Conservation (phyloP, 2,888 invertebrate genomes). For the Diploptera punctata region DNA sequence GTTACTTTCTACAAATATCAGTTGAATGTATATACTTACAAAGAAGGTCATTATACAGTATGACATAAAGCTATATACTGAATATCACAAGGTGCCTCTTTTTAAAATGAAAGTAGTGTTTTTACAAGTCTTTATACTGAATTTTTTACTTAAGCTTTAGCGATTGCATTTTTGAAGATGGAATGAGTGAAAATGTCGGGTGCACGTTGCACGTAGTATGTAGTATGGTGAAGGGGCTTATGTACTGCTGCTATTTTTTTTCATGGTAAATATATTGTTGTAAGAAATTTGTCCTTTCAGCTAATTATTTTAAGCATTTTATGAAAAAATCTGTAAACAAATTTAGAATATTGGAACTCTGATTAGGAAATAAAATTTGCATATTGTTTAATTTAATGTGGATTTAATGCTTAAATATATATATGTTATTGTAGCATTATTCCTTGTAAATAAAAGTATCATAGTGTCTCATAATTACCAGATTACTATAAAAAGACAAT, state of each 20-base stretch:
- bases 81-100: neutral
- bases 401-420: neutral
- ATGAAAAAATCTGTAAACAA: neutral
- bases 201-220: slow-evolving; percentile 19
- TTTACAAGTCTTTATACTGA: slow-evolving; percentile 13
- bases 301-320: neutral
- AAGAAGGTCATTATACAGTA: no score
- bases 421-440: slow-evolving; percentile 22
- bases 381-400: neutral
- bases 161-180: slow-evolving; percentile 44
- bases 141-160: slow-evolving; percentile 46
- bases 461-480: slow-evolving; percentile 7
- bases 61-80: no score
- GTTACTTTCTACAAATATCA: no score
- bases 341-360: neutral
- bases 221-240: slow-evolving; percentile 25
- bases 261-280: neutral
- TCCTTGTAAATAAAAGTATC: slow-evolving; percentile 21
- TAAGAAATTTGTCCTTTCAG: neutral
- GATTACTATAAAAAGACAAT: no score
- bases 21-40: no score
- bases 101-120: slow-evolving; percentile 8
- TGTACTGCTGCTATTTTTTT: neutral
- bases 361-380: neutral
- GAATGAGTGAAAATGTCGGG: slow-evolving; percentile 3